These are phyloP conservation scores for Todiramphus saurophagus DNA, from an alignment of 2,113 vertebrate species.

Conservation along the genomic window DNA sequence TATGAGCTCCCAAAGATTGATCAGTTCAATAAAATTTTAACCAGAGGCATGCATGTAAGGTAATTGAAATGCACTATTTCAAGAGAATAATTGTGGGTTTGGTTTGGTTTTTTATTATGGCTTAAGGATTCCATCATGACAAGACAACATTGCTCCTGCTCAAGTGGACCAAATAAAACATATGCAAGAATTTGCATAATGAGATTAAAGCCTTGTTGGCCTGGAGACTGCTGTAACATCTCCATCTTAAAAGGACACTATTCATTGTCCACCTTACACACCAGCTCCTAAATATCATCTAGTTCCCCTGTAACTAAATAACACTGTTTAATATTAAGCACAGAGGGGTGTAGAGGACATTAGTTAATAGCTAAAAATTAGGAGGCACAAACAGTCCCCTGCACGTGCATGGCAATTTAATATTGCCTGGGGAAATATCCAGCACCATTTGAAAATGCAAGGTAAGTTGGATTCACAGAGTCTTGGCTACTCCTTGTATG, in stretches of 20 bases:
- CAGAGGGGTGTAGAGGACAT: background rate
- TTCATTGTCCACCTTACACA: background rate
- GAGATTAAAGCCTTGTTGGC: background rate
- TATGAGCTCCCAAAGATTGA: background rate
- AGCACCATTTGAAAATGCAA: background rate
- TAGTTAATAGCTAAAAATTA: background rate
- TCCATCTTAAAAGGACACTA: background rate
- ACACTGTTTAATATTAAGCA: background rate
- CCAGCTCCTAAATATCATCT: background rate
- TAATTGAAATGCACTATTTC: background rate
- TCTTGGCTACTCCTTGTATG: background rate
- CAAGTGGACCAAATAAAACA: background rate
- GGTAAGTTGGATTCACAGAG: background rate
- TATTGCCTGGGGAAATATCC: background rate
- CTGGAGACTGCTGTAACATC: background rate
- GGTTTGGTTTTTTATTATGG: background rate
- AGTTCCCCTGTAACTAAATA: background rate
- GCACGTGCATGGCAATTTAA: background rate
- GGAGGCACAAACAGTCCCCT: background rate
- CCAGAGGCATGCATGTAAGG: background rate
- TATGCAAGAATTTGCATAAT: background rate
- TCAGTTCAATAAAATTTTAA: constrained; percentile 26
- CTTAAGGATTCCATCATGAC: background rate
- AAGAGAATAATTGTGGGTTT: background rate
- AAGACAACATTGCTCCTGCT: background rate